Conservation (phyloP, 92 coral and sea anemone genomes). For the Galaxea fascicularis region DNA sequence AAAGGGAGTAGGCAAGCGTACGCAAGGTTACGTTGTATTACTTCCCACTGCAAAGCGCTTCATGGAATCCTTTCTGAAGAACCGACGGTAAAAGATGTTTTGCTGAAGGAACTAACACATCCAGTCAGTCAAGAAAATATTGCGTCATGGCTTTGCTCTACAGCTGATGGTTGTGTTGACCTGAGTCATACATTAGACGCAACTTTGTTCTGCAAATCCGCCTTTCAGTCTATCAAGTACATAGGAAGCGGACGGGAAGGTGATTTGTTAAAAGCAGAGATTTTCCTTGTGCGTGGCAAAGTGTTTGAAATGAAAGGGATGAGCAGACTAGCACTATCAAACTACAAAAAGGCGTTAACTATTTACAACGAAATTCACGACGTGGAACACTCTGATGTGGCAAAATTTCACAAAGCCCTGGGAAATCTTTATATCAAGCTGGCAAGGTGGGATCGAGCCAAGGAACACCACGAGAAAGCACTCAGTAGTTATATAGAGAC, state of each 20-base stretch:
- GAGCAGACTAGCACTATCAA: background rate
- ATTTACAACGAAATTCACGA: background rate
- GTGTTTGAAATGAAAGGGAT: background rate
- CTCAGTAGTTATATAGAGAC: background rate
- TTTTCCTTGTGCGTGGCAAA: background rate
- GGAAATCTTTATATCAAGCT: background rate
- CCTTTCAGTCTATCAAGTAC: background rate
- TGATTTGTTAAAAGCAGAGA: background rate
- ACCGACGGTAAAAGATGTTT: background rate
- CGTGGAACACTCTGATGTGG: background rate
- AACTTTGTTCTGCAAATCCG: background rate
- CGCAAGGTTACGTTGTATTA: background rate
- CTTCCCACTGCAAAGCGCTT: background rate
- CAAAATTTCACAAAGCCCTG: background rate
- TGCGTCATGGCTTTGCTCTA: slow-evolving; percentile 3
- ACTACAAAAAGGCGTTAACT: slow-evolving; percentile 1
- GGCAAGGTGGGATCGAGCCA: slow-evolving; percentile 8
- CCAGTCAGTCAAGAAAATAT: background rate
- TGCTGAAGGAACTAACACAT: background rate
- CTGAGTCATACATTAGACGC: background rate
- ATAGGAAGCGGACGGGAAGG: background rate
- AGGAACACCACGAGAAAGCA: background rate
- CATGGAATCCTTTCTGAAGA: background rate
- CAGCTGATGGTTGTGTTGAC: background rate
- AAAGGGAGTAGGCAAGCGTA: background rate